phyloP scores from a whole-genome alignment of 1,140 invertebrate genomes.

The Tetragonula clypearis region DNA sequence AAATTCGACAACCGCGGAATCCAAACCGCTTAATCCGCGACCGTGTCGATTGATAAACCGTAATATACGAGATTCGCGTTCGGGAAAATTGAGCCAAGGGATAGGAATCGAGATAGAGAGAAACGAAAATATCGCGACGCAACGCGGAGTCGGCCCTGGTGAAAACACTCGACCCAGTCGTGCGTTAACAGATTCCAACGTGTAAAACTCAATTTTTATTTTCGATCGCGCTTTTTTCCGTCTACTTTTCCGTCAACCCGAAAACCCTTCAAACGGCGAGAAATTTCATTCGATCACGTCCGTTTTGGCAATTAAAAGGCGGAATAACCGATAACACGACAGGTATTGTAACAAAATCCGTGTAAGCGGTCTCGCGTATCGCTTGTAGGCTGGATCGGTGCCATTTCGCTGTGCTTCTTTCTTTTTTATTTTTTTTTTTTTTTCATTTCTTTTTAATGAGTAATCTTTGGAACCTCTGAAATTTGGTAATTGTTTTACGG shows the following conservation, averaged over 20 bases:
- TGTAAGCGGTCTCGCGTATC: constrained; percentile 35
- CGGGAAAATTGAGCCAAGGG: not conserved
- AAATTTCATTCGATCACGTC: constrained; percentile 43
- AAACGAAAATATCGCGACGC: not conserved
- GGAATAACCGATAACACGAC: constrained; percentile 48
- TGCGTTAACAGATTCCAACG: constrained; percentile 48
- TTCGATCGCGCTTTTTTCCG: constrained; percentile 16
- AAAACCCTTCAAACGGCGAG: not conserved
- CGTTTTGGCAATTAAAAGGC: constrained; percentile 42
- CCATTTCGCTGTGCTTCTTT: not conserved
- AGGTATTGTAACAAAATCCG: constrained; percentile 40
- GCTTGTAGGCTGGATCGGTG: not conserved
- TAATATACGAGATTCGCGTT: constrained; percentile 23
- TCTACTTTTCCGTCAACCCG: no score
- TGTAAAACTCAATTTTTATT: constrained; percentile 56
- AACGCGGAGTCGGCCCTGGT: not conserved
- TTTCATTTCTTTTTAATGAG: not conserved
- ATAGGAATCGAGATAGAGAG: not conserved
- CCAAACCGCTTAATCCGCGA: constrained; percentile 31
- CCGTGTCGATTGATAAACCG: constrained; percentile 45
- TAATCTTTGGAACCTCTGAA: not conserved
- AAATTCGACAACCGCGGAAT: constrained; percentile 8
- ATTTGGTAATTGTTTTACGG: not conserved
- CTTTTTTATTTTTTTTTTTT: not conserved
- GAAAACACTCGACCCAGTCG: not conserved